phyloP scores from a whole-genome alignment of 2,888 invertebrate genomes.

The Drosophila peninsularis region DNA sequence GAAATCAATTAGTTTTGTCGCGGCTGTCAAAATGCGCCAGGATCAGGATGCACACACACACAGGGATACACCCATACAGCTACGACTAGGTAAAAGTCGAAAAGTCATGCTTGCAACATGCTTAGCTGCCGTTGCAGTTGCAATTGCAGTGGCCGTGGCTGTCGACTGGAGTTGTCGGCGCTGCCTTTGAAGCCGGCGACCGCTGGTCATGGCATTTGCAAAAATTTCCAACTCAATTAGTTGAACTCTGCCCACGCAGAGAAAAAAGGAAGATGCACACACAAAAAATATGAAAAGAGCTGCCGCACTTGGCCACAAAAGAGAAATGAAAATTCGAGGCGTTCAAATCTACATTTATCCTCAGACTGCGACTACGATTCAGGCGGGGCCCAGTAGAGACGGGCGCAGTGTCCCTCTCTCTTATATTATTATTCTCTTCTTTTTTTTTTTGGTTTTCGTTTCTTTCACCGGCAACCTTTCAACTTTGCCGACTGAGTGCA shows the following conservation, averaged over 20 bases:
- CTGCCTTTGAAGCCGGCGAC: slow-evolving; percentile 46
- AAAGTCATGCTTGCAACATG: slow-evolving; percentile 50
- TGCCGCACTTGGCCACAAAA: slow-evolving; percentile 57
- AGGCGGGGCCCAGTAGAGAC: slow-evolving; percentile 29
- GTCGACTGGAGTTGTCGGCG: slow-evolving; percentile 31
- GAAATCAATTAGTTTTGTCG: slow-evolving; percentile 85
- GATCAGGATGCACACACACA: slow-evolving; percentile 31
- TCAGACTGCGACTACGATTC: slow-evolving; percentile 6
- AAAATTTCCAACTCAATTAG: slow-evolving; percentile 81
- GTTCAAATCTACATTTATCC: slow-evolving; percentile 80
- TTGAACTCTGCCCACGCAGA: slow-evolving; percentile 63
- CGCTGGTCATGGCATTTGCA: slow-evolving; percentile 60
- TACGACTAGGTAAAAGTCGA: slow-evolving; percentile 44
- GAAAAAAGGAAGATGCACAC: slow-evolving; percentile 10
- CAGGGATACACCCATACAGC: slow-evolving; percentile 7
- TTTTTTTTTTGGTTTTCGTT: slow-evolving; percentile 27
- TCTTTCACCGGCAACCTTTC: slow-evolving; percentile 63
- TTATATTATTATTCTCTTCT: slow-evolving; percentile 26
- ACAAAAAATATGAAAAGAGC: slow-evolving; percentile 44
- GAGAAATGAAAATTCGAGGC: slow-evolving; percentile 69
- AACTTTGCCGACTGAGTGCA: slow-evolving; percentile 81
- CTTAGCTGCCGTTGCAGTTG: slow-evolving; percentile 27
- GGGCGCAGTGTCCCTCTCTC: slow-evolving; percentile 14
- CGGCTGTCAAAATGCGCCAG: slow-evolving; percentile 82
- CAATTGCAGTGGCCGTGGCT: slow-evolving; percentile 18